A percentile compares a stretch with the other conserved stretches of the same genome.
Conservation (phyloP, 2,113 vertebrate genomes). For the Heloderma charlesbogerti region DNA sequence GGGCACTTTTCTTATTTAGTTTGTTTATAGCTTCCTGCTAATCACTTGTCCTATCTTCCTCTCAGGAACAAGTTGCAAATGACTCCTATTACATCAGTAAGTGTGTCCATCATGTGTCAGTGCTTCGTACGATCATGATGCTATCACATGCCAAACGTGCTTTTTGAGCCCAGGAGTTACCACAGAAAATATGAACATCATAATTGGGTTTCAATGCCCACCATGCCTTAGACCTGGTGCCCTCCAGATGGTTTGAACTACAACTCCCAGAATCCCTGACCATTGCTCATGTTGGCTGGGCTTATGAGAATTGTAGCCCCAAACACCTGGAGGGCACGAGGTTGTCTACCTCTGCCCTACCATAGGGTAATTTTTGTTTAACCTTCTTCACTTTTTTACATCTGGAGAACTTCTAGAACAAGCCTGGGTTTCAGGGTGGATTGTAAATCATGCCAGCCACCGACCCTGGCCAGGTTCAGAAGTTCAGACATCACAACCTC, state of each 20-base stretch:
- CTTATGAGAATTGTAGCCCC: too few relatives aligned
- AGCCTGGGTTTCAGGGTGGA: too few relatives aligned
- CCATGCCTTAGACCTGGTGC: too few relatives aligned
- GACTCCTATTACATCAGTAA: background rate
- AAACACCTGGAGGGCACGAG: too few relatives aligned
- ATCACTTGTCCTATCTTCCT: background rate
- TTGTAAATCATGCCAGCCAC: too few relatives aligned
- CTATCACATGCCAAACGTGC: background rate
- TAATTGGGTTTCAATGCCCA: background rate
- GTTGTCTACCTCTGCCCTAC: background rate
- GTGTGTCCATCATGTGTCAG: background rate
- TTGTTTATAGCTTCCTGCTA: background rate
- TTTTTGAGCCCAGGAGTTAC: background rate
- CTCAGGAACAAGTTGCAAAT: background rate
- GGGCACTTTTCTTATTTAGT: background rate
- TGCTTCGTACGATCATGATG: background rate
- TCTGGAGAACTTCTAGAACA: too few relatives aligned
- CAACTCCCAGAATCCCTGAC: too few relatives aligned
- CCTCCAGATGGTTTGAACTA: too few relatives aligned
- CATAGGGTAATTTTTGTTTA: background rate
- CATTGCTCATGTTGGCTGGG: too few relatives aligned
- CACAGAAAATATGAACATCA: background rate
- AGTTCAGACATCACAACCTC: too few relatives aligned
- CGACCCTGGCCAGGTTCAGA: too few relatives aligned
- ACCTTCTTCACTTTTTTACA: background rate